Evolutionary conservation across 2,797 vertebrate genomes (phyloP).

Genomic region (Anolis apletophallus): DNA sequence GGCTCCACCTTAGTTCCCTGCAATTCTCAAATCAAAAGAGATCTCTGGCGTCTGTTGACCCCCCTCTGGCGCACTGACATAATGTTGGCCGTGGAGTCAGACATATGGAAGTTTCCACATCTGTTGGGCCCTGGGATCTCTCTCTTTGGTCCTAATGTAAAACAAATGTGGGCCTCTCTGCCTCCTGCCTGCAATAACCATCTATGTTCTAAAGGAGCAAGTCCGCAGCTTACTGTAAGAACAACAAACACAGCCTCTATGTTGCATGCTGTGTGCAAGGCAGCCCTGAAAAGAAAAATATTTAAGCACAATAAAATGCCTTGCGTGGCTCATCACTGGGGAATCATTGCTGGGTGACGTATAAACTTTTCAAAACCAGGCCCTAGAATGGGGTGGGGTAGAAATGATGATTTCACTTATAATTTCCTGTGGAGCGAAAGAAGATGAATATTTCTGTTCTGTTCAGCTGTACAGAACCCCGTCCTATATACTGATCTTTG

Average conservation of each 20-base stretch:
- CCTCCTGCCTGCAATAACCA: too few relatives aligned
- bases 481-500: not conserved
- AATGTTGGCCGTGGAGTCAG: not conserved
- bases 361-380: conserved; percentile 14
- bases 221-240: not conserved
- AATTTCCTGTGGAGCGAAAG: not conserved
- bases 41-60: not conserved
- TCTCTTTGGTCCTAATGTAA: conserved; percentile 8
- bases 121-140: not conserved
- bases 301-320: not conserved
- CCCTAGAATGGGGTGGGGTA: not conserved
- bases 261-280: not conserved
- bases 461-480: not conserved
- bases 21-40: conserved; percentile 13
- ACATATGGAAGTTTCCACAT: not conserved
- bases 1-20: not conserved
- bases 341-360: not conserved
- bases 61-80: not conserved
- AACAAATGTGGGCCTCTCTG: not conserved
- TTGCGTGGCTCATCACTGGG: not conserved
- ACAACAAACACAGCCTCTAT: not conserved
- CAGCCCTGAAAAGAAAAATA: not conserved
- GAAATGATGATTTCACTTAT: conserved; percentile 14
- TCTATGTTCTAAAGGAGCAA: rapidly evolving
- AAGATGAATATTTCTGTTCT: not conserved